Evolutionary conservation across 1,140 invertebrate species (phyloP).

Genomic region (Ptiloglossa arizonensis): DNA sequence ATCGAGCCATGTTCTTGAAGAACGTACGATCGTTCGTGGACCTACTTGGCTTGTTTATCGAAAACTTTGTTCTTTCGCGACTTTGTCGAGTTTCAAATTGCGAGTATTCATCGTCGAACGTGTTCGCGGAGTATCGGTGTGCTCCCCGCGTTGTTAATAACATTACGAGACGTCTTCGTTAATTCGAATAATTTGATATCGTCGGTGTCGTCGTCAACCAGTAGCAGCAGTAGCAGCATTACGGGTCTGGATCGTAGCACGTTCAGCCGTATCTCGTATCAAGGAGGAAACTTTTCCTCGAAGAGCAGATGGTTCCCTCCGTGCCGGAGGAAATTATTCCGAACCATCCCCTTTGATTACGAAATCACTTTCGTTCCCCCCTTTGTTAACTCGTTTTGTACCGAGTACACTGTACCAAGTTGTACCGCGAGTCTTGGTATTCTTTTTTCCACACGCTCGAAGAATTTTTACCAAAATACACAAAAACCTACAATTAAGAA

Average conservation of each 20-base stretch:
- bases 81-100: no score
- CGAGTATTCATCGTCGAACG: no score
- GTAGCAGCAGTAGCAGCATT: no score
- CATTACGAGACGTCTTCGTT: not conserved
- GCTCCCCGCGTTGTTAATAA: not conserved
- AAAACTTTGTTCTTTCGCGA: no score
- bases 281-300: constrained; percentile 5
- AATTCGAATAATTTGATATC: not conserved
- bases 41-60: no score
- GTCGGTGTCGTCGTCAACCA: not conserved
- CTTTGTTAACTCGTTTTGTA: not conserved
- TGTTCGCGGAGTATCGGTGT: not conserved
- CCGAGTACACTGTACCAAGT: no score
- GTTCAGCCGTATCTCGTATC: not conserved
- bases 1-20: no score
- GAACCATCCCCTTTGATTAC: constrained; percentile 35
- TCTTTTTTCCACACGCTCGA: no score
- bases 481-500: no score
- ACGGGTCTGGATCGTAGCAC: not conserved
- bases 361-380: constrained; percentile 45
- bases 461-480: no score
- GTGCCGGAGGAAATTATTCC: constrained; percentile 47
- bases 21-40: no score
- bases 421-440: no score
- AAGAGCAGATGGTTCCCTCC: constrained; percentile 38